These are phyloP conservation scores for Gnathonemus echidnorhynchus DNA, from an alignment of 2,113 vertebrate species.

Conservation along the genomic window DNA sequence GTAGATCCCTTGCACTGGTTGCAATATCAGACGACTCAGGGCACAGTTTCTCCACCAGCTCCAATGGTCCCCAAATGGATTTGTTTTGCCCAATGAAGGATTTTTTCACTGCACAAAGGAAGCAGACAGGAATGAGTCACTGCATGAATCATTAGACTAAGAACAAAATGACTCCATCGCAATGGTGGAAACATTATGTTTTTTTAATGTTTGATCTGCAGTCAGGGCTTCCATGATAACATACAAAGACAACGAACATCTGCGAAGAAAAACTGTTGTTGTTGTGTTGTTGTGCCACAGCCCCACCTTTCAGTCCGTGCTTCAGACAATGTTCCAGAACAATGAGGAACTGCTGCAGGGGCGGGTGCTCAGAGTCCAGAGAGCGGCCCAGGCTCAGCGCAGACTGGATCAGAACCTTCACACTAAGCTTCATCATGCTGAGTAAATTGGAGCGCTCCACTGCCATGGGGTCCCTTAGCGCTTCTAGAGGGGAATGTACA, in stretches of 20 bases:
- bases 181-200: not conserved
- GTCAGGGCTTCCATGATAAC: not conserved
- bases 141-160: not conserved
- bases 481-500: slow-evolving; percentile 13
- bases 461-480: slow-evolving; percentile 63
- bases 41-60: slow-evolving; percentile 90
- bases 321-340: slow-evolving; percentile 95
- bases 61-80: slow-evolving; percentile 93
- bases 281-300: not conserved
- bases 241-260: not conserved
- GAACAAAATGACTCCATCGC: not conserved
- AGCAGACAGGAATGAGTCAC: not conserved
- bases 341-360: slow-evolving; percentile 92
- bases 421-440: slow-evolving; percentile 94
- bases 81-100: slow-evolving; percentile 93
- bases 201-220: not conserved
- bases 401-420: slow-evolving; percentile 90
- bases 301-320: slow-evolving; percentile 89
- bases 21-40: slow-evolving; percentile 87
- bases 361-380: slow-evolving; percentile 84
- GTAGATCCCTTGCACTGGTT: slow-evolving; percentile 89
- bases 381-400: slow-evolving; percentile 86
- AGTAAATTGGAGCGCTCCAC: slow-evolving; percentile 89
- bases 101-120: slow-evolving; percentile 74
- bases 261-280: not conserved